Conservation (phyloP, 2,888 invertebrate genomes). For the Apotomis capreana region DNA sequence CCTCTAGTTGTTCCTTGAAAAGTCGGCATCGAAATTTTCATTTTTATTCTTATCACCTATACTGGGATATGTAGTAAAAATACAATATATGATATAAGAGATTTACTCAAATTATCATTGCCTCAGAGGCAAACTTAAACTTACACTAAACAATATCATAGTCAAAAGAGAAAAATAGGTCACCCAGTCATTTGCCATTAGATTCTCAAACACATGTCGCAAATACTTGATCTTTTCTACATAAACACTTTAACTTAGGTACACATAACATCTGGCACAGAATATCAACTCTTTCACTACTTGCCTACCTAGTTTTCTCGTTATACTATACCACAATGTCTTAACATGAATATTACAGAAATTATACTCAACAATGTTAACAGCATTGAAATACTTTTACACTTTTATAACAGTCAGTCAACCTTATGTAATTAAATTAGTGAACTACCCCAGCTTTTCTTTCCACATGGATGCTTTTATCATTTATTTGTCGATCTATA, state of each 20-base stretch:
- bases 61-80: background rate
- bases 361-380: constrained; percentile 9
- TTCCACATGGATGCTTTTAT: background rate
- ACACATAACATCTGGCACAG: background rate
- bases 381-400: background rate
- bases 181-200: background rate
- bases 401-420: constrained; percentile 22
- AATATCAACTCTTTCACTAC: background rate
- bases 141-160: background rate
- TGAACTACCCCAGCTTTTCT: background rate
- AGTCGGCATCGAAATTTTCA: no score
- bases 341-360: constrained; percentile 3
- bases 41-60: no score
- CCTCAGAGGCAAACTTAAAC: constrained; percentile 25
- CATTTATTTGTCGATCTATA: background rate
- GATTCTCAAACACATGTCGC: background rate
- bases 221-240: background rate
- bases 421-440: constrained; percentile 10
- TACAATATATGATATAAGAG: background rate
- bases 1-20: no score
- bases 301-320: constrained; percentile 2
- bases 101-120: constrained; percentile 30
- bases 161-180: constrained; percentile 4
- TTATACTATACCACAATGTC: constrained; percentile 13
- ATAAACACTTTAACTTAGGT: background rate